Percentiles rank a stretch among this genome's conserved stretches.
These are phyloP conservation scores for Tyria jacobaeae DNA, from an alignment of 2,888 invertebrate species.

Conservation along the genomic window DNA sequence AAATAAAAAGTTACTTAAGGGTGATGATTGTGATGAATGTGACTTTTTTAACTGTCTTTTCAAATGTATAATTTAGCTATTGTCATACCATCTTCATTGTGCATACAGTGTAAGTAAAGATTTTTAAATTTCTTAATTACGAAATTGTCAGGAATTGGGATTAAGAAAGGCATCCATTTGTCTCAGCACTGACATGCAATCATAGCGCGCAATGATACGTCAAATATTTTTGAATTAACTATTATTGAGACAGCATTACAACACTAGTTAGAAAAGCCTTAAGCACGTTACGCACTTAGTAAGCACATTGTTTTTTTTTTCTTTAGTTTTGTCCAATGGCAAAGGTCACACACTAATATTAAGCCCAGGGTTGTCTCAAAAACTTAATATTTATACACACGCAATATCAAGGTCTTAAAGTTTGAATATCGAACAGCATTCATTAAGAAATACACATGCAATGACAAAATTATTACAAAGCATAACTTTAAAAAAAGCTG, in stretches of 20 bases:
- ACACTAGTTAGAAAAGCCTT: conserved; percentile 24
- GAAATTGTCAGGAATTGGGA: conserved; percentile 21
- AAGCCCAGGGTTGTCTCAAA: conserved; percentile 41
- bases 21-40: no score
- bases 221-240: conserved; percentile 72
- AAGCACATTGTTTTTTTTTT: neutral
- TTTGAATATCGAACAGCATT: conserved; percentile 10
- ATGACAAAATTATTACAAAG: no score
- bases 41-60: no score
- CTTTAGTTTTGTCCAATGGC: conserved; percentile 27
- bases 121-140: neutral
- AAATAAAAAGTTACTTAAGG: no score
- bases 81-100: neutral
- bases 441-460: no score
- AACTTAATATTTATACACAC: conserved; percentile 41
- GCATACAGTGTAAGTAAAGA: neutral
- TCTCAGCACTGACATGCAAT: conserved; percentile 57
- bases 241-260: conserved; percentile 61
- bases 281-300: neutral
- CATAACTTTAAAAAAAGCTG: no score
- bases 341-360: conserved; percentile 32
- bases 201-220: conserved; percentile 60
- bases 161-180: conserved; percentile 36
- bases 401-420: conserved; percentile 47
- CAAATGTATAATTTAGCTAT: no score